phyloP scores from a whole-genome alignment of 1,140 invertebrate genomes.

The Bathynomus jamesi region DNA sequence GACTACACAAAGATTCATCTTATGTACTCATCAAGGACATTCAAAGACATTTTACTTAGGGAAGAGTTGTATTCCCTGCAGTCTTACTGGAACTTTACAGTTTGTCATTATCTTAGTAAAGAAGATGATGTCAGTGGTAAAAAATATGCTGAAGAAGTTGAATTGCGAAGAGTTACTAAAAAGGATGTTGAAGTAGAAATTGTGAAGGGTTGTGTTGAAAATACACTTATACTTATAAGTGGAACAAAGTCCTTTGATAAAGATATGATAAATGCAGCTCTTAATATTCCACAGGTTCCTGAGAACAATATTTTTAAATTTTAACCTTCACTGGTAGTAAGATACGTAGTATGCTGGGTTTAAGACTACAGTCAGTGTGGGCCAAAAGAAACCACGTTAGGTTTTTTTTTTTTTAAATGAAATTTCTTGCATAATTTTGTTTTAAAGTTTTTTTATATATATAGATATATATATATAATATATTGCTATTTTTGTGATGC shows the following conservation, averaged over 20 bases:
- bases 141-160: slow-evolving; percentile 38
- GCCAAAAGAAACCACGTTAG: too few relatives aligned
- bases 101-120: slow-evolving; percentile 51
- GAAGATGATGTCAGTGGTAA: slow-evolving; percentile 37
- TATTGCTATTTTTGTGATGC: too few relatives aligned
- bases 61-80: slow-evolving; percentile 50
- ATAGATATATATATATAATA: too few relatives aligned
- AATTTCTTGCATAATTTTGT: too few relatives aligned
- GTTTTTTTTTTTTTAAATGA: too few relatives aligned
- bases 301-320: not conserved
- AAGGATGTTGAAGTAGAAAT: slow-evolving; percentile 36
- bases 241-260: slow-evolving; percentile 9
- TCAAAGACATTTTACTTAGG: slow-evolving; percentile 51
- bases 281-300: too few relatives aligned
- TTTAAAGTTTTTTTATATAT: too few relatives aligned
- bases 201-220: slow-evolving; percentile 18
- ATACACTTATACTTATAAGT: slow-evolving; percentile 22
- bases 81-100: slow-evolving; percentile 59
- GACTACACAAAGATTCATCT: slow-evolving; percentile 54
- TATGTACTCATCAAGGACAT: slow-evolving; percentile 50
- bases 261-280: slow-evolving; percentile 11
- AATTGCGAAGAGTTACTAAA: slow-evolving; percentile 33
- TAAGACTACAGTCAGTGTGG: too few relatives aligned
- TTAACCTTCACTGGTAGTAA: too few relatives aligned
- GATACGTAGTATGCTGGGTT: too few relatives aligned